These are phyloP conservation scores for Drosophila fungiperda DNA, from an alignment of 2,888 invertebrate species.

Conservation along the genomic window DNA sequence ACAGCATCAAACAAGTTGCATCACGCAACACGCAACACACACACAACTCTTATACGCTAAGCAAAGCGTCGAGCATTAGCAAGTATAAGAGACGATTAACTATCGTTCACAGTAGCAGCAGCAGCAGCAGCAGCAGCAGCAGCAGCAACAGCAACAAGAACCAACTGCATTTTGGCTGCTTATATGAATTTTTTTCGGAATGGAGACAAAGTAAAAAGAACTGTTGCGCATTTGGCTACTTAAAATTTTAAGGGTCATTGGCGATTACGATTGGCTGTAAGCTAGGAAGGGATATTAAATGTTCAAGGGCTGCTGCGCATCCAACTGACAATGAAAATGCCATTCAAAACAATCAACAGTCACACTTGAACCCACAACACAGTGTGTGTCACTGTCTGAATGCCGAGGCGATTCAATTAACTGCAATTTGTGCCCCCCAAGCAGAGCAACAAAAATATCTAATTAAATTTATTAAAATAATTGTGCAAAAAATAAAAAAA, in stretches of 20 bases:
- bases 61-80: slow-evolving; percentile 1
- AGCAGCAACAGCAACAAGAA: neutral
- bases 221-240: slow-evolving; percentile 16
- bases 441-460: slow-evolving; percentile 28
- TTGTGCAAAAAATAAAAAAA: slow-evolving; percentile 32
- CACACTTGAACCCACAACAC: slow-evolving; percentile 13
- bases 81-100: slow-evolving; percentile 52
- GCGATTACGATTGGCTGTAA: slow-evolving; percentile 23
- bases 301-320: slow-evolving; percentile 56
- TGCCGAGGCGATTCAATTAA: slow-evolving; percentile 44
- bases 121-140: too few species aligned
- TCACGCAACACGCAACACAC: neutral
- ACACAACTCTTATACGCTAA: slow-evolving; percentile 57
- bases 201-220: neutral
- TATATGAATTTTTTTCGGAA: slow-evolving; percentile 18
- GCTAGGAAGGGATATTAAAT: slow-evolving; percentile 33
- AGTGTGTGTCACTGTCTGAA: slow-evolving; percentile 4
- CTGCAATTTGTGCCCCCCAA: slow-evolving; percentile 19
- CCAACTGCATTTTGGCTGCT: neutral
- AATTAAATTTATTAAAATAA: slow-evolving; percentile 56
- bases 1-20: slow-evolving; percentile 43
- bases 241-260: slow-evolving; percentile 15
- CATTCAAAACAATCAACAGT: slow-evolving; percentile 30
- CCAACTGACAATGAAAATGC: slow-evolving; percentile 59
- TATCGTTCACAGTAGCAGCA: neutral